Base-by-base conservation (phyloP, 2,797 vertebrate genomes). In the Chaenodraco wilsoni region DNA sequence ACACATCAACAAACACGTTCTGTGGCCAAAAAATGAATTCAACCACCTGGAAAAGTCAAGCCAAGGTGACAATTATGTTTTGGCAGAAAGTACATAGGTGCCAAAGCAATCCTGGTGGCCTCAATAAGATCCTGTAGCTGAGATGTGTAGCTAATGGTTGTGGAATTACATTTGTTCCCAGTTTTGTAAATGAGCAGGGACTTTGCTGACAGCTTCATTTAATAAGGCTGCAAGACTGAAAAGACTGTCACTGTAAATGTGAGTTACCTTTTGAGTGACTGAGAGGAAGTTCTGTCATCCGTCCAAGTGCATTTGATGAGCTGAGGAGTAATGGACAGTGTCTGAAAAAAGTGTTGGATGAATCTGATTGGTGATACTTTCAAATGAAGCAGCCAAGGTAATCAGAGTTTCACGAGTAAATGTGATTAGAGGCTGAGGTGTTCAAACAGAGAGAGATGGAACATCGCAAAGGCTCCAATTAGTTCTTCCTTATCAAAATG, bases 291-390 rank as follows among this genome's bases (percentile, higher is more conserved):
- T 80, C 66, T 65, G 62, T 71, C 74, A 76, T 54, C 67, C 52
- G 41, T 72, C 72, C 33, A 54, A 80, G 61, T 15, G 55, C 66
- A 72, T 82, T 69, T 69, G 70, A 87, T 63, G 73, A 88, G 72
- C 54, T 37, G 52, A 59, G 23, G 72, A 73, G 65, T 62, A 74
- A 64, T 12, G 62, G 74, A 67, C 43, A 16, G 60, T 9, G 60
- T 76, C 52, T 73, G 69, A 74, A 12, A 79, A 43, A 19, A 52
- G 59, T 45, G 43, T 40, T 23, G 31, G 65, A 57, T 64, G 37
- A 58, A 69, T 82, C 79, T 63, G 51, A 74, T 79, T 81, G 76
- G 46, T 72, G 65, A 84, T 61, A 19, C 55, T 45, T 63, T 49
- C 55, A 78, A 63, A 72, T 62, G 17, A 65, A 70, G 66, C 10